Evolutionary conservation across 2,797 vertebrate species (phyloP).

Genomic region (Sebastes itinus): DNA sequence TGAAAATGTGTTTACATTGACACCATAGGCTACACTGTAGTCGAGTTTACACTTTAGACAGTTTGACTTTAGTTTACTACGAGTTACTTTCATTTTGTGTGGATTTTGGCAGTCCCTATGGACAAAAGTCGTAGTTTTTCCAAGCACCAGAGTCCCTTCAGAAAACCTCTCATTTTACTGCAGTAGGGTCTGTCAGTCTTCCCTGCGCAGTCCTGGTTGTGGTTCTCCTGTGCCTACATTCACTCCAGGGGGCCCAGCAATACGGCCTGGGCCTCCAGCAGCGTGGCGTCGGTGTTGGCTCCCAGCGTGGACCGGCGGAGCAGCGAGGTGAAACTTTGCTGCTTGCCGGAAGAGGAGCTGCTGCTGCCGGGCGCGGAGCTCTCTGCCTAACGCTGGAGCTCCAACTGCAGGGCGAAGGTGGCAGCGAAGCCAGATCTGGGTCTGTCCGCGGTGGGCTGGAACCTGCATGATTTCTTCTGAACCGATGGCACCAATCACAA

Average conservation of each 20-base stretch:
- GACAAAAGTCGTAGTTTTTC: no score
- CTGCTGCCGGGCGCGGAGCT: background rate
- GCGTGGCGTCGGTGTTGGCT: background rate
- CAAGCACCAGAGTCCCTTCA: no score
- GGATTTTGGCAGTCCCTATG: no score
- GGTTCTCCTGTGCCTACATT: background rate
- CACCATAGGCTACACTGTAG: no score
- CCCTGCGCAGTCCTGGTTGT: background rate
- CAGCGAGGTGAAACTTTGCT: background rate
- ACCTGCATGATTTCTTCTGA: background rate
- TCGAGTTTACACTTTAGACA: no score
- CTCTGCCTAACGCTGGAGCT: background rate
- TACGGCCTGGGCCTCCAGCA: background rate
- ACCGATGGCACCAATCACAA: background rate
- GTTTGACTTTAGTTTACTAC: no score
- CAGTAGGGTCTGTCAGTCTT: background rate
- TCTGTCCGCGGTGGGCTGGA: background rate
- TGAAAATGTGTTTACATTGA: no score
- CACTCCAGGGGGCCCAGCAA: background rate
- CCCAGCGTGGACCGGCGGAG: no score
- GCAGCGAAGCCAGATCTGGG: background rate
- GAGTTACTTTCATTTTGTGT: no score
- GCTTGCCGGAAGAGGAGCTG: background rate
- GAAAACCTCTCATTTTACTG: background rate
- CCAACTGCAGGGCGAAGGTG: background rate